These are phyloP conservation scores for Anoplophora glabripennis DNA, from an alignment of 1,140 invertebrate genomes.

Conservation along the genomic window DNA sequence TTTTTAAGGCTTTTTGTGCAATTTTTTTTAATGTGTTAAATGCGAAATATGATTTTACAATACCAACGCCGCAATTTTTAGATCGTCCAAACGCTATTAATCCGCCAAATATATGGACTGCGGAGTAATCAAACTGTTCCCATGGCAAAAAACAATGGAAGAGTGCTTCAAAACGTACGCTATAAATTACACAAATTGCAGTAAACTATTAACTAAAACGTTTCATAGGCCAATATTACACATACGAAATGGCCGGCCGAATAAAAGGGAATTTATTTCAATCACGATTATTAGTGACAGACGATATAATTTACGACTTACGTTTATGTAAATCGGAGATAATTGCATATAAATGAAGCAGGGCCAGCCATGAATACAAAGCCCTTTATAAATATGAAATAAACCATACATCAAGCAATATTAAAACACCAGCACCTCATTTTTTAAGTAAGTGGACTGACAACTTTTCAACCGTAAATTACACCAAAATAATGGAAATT, in stretches of 20 bases:
- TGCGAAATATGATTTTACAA: too few relatives aligned
- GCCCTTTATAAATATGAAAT: constrained; percentile 24
- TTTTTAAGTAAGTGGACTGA: constrained; percentile 17
- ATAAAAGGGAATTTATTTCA: constrained; percentile 25
- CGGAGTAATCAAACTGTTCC: too few relatives aligned
- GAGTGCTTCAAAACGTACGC: too few relatives aligned
- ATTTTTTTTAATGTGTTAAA: too few relatives aligned
- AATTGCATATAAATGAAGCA: constrained; percentile 27
- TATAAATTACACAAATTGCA: too few relatives aligned
- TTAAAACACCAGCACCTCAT: constrained; percentile 24
- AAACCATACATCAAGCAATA: constrained; percentile 24
- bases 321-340: constrained; percentile 27
- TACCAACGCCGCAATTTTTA: too few relatives aligned
- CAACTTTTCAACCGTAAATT: constrained; percentile 23
- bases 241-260: neutral
- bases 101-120: too few relatives aligned
- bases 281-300: constrained; percentile 25
- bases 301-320: constrained; percentile 22
- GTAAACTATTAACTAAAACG: too few relatives aligned
- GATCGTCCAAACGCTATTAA: too few relatives aligned
- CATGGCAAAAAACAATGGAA: too few relatives aligned
- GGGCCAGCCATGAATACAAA: constrained; percentile 24
- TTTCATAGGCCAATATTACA: too few relatives aligned
- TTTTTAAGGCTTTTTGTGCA: too few relatives aligned
- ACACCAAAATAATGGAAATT: constrained; percentile 23